Base-by-base conservation (phyloP, 2,888 invertebrate species). In the Tachina fera region DNA sequence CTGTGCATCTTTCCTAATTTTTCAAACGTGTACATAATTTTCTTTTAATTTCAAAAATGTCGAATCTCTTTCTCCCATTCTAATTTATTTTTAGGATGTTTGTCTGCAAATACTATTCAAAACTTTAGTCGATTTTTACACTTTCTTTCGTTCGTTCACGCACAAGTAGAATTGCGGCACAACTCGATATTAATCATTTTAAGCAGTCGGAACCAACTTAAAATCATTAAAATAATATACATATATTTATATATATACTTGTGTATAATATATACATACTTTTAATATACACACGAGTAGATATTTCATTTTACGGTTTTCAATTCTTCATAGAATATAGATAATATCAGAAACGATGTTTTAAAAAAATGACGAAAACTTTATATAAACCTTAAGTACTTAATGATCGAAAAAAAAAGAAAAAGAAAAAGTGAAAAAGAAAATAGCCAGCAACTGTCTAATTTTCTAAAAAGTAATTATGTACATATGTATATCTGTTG, bases 31-130 rank as follows among this genome's bases (percentile, higher is more conserved):
- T 72, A 72, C 61, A 67, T 84, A 77, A 63, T 77, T 61, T 65
- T 31, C 88, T 88, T 70, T 81, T 74, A 53, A 71, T 71, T 75
- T 68, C 22, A 63, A 77, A 67, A 75, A 89, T 89, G 9, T 72
- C 58, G 75, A 89, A 89, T 90, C 90, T 90, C 90, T 90, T 90
- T 90, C 89, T 88, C 87, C 83, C 86, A 86, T 76, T 86, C 72
- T 76, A 89, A 89, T 89, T 89, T 91, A 91, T 91, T 91, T 91
- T 90, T 90, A 89, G 90, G 90, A 89, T 87, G 83, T 87, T 86
- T 70, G 67, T 84, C 82, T 83, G 86, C 78, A 78, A 84, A 87
- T 87, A 82, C 87, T 80, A 58, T 80, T 86, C 83, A 84, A 84
- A 81, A 84, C 87, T 87, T 89, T 89, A 88, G 87, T 84, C 83